A percentile compares a stretch with the other conserved stretches of the same genome.
phyloP scores from a whole-genome alignment of 2,797 vertebrate genomes.

The Artibeus jamaicensis region DNA sequence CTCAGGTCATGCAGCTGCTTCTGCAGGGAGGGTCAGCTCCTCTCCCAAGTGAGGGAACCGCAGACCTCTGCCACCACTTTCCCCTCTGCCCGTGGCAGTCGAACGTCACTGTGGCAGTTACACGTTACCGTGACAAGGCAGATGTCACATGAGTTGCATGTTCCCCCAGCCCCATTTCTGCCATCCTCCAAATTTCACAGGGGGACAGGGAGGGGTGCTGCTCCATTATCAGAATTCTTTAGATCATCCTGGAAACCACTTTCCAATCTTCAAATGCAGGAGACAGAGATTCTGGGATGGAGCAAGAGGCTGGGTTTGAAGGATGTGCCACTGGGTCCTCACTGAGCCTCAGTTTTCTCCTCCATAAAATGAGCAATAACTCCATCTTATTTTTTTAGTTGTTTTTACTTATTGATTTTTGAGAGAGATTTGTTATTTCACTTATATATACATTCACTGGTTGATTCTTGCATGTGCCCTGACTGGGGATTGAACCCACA shows the following conservation, averaged over 20 bases:
- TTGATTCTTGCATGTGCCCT: background rate
- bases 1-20: background rate
- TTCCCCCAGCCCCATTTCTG: no score
- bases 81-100: accelerated
- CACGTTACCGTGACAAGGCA: background rate
- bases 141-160: accelerated
- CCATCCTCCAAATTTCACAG: background rate
- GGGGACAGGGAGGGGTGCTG: background rate
- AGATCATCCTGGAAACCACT: background rate
- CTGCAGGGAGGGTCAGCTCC: background rate
- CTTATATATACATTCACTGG: background rate
- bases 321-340: background rate
- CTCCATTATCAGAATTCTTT: background rate
- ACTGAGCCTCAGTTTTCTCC: background rate
- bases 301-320: background rate
- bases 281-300: background rate
- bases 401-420: background rate
- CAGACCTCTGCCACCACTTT: background rate
- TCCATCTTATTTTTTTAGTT: background rate
- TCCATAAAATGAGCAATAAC: background rate
- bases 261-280: no score
- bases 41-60: background rate
- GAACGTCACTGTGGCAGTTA: accelerated
- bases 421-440: background rate
- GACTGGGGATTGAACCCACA: no score